A percentile compares a stretch with the other conserved stretches of the same genome.
Evolutionary conservation across 2,888 invertebrate genomes (phyloP).

Genomic region (Coecobrya sp.): DNA sequence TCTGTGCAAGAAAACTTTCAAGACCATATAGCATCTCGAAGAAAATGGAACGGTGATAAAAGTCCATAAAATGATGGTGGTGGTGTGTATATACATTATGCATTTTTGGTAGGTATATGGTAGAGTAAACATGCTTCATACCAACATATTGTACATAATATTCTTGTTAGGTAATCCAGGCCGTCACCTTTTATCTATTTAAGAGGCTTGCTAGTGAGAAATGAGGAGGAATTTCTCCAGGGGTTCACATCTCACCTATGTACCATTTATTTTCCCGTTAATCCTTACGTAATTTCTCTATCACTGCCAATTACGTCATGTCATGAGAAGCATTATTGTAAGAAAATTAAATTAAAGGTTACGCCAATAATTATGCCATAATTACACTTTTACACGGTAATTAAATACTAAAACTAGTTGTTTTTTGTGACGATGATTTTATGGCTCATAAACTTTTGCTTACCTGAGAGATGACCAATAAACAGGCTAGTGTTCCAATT

Average conservation of each 20-base stretch:
- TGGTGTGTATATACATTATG: no score
- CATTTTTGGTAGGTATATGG: no score
- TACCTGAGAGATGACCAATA: conserved; percentile 60
- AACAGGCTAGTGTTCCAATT: neutral
- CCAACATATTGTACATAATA: no score
- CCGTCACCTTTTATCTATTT: neutral
- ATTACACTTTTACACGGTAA: neutral
- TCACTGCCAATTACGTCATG: neutral
- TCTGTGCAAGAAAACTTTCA: neutral
- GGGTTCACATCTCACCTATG: neutral
- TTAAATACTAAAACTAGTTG: neutral
- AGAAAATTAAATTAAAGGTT: neutral
- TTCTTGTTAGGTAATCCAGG: no score
- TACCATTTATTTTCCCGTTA: neutral
- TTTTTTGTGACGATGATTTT: neutral
- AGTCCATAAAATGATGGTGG: neutral
- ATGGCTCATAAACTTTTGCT: conserved; percentile 11
- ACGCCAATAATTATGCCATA: neutral
- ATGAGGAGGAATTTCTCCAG: neutral
- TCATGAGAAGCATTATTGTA: neutral
- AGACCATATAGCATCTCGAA: neutral
- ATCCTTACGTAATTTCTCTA: neutral
- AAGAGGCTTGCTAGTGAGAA: neutral
- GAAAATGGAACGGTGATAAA: neutral
- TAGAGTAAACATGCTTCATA: neutral